A percentile compares a stretch with the other conserved stretches of the same genome.
These are phyloP conservation scores for Plecotus auritus DNA, from an alignment of 2,113 vertebrate genomes.

Conservation along the genomic window DNA sequence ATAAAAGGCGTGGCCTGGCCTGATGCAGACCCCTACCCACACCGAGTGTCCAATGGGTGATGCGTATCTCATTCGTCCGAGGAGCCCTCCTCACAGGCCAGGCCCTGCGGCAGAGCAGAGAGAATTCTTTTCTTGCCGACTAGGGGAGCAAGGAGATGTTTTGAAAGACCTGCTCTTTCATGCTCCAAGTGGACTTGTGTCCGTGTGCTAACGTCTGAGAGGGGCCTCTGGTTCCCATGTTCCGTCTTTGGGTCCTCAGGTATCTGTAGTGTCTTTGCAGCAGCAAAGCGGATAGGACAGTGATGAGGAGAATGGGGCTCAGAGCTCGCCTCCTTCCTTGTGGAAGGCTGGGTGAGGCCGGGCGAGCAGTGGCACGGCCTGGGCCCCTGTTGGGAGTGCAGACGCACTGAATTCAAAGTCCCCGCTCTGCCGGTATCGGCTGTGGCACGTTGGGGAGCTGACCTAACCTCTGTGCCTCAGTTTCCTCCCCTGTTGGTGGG, in stretches of 20 bases:
- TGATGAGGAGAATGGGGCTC: accelerated
- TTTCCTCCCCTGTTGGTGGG: not conserved
- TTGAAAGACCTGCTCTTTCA: not conserved
- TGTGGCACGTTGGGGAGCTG: not conserved
- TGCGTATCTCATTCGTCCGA: not conserved
- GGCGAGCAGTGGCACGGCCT: too few relatives aligned
- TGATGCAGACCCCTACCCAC: not conserved
- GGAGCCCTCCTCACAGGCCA: not conserved
- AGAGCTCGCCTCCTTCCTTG: accelerated
- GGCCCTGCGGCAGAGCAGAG: not conserved
- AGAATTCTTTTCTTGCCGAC: not conserved
- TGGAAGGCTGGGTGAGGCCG: accelerated
- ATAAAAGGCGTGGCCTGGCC: accelerated
- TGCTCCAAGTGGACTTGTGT: accelerated
- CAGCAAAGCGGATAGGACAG: not conserved
- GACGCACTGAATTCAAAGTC: not conserved
- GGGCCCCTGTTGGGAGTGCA: accelerated
- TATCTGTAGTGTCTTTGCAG: accelerated
- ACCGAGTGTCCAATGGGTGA: too few relatives aligned
- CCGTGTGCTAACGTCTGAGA: not conserved
- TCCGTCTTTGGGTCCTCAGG: not conserved
- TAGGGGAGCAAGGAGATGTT: not conserved
- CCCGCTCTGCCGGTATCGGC: not conserved
- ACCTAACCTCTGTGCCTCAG: not conserved
- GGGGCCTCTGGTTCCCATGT: not conserved